phyloP scores from a whole-genome alignment of 1,140 invertebrate genomes.

The Rhopalosiphum maidis region DNA sequence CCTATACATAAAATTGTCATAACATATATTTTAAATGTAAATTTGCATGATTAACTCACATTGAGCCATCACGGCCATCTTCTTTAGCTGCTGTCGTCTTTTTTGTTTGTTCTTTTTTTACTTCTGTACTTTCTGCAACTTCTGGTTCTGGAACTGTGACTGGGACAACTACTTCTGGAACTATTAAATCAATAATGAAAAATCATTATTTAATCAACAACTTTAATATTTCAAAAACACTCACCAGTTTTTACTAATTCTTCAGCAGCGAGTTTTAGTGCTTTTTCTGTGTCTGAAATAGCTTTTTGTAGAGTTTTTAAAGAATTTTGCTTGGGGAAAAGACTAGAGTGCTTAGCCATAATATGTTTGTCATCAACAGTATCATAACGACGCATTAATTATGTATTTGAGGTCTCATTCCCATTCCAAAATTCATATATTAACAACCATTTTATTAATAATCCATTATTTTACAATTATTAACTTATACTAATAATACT shows the following conservation, averaged over 20 bases:
- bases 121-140: not conserved
- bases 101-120: conserved; percentile 59
- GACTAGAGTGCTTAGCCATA: conserved; percentile 87
- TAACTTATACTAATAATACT: not conserved
- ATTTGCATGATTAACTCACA: conserved; percentile 65
- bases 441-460: not conserved
- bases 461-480: not conserved
- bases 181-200: not conserved
- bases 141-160: not conserved
- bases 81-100: conserved; percentile 68
- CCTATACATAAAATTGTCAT: conserved; percentile 29
- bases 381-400: conserved; percentile 65
- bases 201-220: not conserved
- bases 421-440: conserved; percentile 32
- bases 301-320: conserved; percentile 89
- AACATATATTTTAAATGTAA: not conserved
- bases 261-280: conserved; percentile 93
- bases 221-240: not conserved
- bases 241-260: conserved; percentile 70
- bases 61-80: conserved; percentile 78
- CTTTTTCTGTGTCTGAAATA: conserved; percentile 91
- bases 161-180: conserved; percentile 14
- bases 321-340: conserved; percentile 93
- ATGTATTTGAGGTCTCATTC: conserved; percentile 51
- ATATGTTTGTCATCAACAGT: conserved; percentile 92